Conservation (phyloP, 37 sponge, comb jelly and placozoan genomes). For the Axinella damicornis region DNA sequence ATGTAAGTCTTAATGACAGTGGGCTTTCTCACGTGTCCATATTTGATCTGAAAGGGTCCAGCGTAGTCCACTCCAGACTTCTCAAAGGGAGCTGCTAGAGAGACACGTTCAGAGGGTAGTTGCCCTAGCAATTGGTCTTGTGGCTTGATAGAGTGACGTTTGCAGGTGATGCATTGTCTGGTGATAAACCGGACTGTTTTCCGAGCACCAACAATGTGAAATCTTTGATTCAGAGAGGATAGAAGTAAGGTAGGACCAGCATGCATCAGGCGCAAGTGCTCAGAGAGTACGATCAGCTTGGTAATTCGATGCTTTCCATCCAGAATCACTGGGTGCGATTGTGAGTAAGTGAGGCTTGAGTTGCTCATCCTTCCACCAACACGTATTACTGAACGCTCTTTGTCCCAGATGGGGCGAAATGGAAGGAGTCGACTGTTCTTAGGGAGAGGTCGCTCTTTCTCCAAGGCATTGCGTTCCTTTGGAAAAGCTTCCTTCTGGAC, state of each 20-base stretch:
- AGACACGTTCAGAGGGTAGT: constrained; percentile 23
- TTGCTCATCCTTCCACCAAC: constrained; percentile 54
- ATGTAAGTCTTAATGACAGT: constrained; percentile 22
- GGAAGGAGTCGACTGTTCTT: constrained; percentile 36
- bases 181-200: constrained; percentile 8
- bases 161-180: constrained; percentile 5
- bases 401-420: constrained; percentile 32
- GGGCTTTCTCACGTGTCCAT: constrained; percentile 34
- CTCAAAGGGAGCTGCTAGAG: not conserved
- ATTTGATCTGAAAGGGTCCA: constrained; percentile 21
- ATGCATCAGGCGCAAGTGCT: constrained; percentile 34
- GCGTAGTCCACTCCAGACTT: not conserved
- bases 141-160: not conserved
- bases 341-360: constrained; percentile 20
- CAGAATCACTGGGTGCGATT: constrained; percentile 47
- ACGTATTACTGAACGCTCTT: constrained; percentile 5
- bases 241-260: constrained; percentile 43
- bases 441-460: constrained; percentile 15
- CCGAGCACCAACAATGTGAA: constrained; percentile 12
- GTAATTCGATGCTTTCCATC: constrained; percentile 51
- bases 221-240: constrained; percentile 31
- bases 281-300: constrained; percentile 23
- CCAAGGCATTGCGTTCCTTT: constrained; percentile 7
- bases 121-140: constrained; percentile 19
- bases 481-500: constrained; percentile 29